Evolutionary conservation across 2,113 vertebrate species (phyloP).

Genomic region (Microcebus jonahi): DNA sequence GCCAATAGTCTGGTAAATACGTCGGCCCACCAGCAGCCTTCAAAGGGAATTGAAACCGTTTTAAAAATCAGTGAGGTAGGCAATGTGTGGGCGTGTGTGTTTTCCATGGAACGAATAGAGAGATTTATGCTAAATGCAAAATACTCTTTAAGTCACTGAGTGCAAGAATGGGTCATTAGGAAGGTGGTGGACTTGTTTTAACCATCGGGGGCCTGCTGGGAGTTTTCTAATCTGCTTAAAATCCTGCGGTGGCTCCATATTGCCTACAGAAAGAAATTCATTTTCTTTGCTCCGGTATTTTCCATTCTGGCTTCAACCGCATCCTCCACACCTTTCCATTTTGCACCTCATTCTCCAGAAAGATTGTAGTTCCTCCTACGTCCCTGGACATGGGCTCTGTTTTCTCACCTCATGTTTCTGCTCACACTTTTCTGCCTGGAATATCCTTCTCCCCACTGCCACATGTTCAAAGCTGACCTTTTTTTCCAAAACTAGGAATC

Average conservation of each 20-base stretch:
- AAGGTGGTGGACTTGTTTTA: background rate
- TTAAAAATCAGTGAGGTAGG: conserved; percentile 63
- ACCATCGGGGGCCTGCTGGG: background rate
- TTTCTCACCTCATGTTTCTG: background rate
- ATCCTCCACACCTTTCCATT: background rate
- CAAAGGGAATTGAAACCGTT: conserved; percentile 43
- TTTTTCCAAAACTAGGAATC: background rate
- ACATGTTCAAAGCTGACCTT: background rate
- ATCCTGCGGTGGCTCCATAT: background rate
- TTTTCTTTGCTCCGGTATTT: background rate
- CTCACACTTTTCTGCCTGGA: background rate
- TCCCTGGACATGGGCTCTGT: background rate
- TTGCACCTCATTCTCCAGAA: background rate
- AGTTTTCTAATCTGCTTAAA: background rate
- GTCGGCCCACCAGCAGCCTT: conserved; percentile 49
- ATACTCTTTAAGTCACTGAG: background rate
- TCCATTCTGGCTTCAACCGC: background rate
- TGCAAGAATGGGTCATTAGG: conserved; percentile 9
- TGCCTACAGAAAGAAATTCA: background rate
- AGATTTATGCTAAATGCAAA: conserved; percentile 43
- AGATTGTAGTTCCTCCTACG: background rate
- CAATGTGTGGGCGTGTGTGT: background rate
- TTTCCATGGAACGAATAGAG: conserved; percentile 23
- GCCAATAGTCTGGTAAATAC: conserved; percentile 51
- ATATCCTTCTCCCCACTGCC: background rate